Evolutionary conservation across 2,113 vertebrate genomes (phyloP), one percentile per base, ranked within the genome.

Genomic region (Mystacornis crossleyi): DNA sequence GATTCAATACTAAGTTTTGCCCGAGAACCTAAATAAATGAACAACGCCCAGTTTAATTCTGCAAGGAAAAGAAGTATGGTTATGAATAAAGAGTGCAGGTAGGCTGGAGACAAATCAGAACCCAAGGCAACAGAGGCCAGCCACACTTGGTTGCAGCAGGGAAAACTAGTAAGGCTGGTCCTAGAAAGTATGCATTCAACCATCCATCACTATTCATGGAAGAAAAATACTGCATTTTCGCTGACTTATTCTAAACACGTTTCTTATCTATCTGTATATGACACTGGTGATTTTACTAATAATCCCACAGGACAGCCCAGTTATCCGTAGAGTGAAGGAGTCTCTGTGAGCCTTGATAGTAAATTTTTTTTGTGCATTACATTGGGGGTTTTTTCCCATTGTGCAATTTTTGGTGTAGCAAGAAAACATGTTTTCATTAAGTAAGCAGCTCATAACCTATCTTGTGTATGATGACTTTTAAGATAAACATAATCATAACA

Each of bases 141-240:
- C 10, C 40, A 65, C 36, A 62, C 8, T 0, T 0, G 2, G 29
- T 16, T 67, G 66, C 43, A 55, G 17, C 14, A 16, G 8, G 18
- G 8, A 79, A 75, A 62, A 36, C 6, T 58, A 36, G 28, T 40
- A 28, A n/a, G 28, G 3, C 38, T 66, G 28, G 4, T 82, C 28
- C 19, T 45, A 36, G 70, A 43, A 64, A 29, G 10, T 47, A 16
- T 33, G 4, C 9, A 13, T 89, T 66, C 26, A 67, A 25, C 33
- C 13, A 33, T 62, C 12, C 7, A 20, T 61, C 31, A 0, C 0
- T 69, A 23, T 15, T 57, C 14, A 24, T 12, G 23, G 10, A 73
- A 81, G 11, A 69, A 77, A 62, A 83, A 40, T 14, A 26, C 8
- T 12, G 25, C 23, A 18, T 45, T 78, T 89, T 72, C 33, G 33